phyloP scores from a whole-genome alignment of 2,888 invertebrate genomes.

The Encarsia formosa region DNA sequence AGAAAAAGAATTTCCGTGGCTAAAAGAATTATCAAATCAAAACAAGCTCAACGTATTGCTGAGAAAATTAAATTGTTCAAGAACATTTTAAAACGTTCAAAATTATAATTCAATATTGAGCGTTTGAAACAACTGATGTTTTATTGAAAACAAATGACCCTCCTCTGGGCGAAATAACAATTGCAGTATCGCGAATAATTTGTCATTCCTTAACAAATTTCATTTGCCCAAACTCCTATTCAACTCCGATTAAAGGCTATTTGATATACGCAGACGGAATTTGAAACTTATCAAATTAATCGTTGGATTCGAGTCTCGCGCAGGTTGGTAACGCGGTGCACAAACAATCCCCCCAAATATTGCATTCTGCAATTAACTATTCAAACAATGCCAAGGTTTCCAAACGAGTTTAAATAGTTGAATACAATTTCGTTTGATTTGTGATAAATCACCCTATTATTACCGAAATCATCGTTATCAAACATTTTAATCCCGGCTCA shows the following conservation, averaged over 20 bases:
- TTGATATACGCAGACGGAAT: conserved; percentile 1
- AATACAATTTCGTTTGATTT: background rate
- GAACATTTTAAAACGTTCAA: too few relatives aligned
- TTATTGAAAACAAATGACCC: too few relatives aligned
- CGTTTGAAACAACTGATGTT: too few relatives aligned
- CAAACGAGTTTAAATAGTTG: background rate
- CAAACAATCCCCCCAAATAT: background rate
- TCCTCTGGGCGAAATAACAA: too few relatives aligned
- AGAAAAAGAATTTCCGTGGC: too few relatives aligned
- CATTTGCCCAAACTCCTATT: background rate
- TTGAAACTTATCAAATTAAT: conserved; percentile 6
- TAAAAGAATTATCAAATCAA: too few relatives aligned
- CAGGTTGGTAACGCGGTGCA: background rate
- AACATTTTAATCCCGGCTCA: too few relatives aligned
- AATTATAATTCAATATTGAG: too few relatives aligned
- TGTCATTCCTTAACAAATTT: too few relatives aligned
- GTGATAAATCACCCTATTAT: background rate
- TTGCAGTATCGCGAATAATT: too few relatives aligned
- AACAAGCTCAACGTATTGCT: too few relatives aligned
- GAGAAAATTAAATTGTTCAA: too few relatives aligned
- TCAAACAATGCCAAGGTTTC: background rate
- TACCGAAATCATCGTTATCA: background rate
- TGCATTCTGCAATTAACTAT: background rate
- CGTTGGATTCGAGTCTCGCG: background rate
- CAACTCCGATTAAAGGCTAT: conserved; percentile 3